Conservation (phyloP, 1,140 invertebrate genomes). For the Drosophila saltans region DNA sequence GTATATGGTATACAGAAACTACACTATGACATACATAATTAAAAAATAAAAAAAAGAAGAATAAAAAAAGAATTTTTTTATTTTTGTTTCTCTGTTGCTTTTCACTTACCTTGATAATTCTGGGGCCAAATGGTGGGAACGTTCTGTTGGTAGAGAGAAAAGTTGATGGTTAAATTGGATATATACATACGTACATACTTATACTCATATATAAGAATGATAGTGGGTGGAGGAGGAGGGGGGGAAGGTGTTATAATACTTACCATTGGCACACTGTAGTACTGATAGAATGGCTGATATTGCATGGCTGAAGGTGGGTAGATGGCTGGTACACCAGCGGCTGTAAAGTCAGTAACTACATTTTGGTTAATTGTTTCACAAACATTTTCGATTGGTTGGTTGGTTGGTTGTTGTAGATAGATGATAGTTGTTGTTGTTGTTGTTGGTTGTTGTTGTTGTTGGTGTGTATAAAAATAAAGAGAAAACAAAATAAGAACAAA, state of each 20-base stretch:
- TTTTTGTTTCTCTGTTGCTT: background rate
- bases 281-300: slow-evolving; percentile 84
- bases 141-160: slow-evolving; percentile 58
- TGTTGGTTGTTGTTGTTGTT: slow-evolving; percentile 37
- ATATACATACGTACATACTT: too few species aligned
- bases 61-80: slow-evolving; percentile 11
- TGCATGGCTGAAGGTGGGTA: slow-evolving; percentile 83
- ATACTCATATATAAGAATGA: too few species aligned
- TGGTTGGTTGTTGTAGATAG: slow-evolving; percentile 28
- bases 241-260: slow-evolving; percentile 31
- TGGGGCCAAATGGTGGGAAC: slow-evolving; percentile 83
- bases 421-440: slow-evolving; percentile 36
- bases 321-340: slow-evolving; percentile 82
- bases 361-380: slow-evolving; percentile 69
- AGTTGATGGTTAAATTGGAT: background rate
- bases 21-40: slow-evolving; percentile 42
- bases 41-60: slow-evolving; percentile 13
- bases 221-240: background rate
- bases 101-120: slow-evolving; percentile 83
- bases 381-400: slow-evolving; percentile 30
- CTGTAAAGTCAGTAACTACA: slow-evolving; percentile 82
- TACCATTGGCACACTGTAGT: slow-evolving; percentile 83
- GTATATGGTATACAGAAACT: slow-evolving; percentile 40
- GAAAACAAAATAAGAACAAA: slow-evolving; percentile 56
- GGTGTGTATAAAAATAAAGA: slow-evolving; percentile 63